Evolutionary conservation across 2,797 vertebrate genomes (phyloP), one percentile per base, ranked within the genome.

Genomic region (Decapterus maruadsi): DNA sequence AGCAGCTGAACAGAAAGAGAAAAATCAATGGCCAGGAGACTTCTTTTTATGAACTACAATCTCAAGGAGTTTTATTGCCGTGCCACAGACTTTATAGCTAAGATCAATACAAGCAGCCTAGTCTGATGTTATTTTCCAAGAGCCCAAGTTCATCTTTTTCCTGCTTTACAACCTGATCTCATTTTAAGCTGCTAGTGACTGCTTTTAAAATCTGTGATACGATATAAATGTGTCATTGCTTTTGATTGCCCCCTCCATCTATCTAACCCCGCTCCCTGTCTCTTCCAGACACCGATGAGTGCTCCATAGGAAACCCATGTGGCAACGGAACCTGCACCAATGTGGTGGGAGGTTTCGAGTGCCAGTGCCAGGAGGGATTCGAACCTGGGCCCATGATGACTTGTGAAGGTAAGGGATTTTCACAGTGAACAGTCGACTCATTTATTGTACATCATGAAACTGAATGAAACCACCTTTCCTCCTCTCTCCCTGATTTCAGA

Each of bases 311-410:
- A 70, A 97, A 97, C 85, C 97, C 97, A 0, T 99, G 97, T 36
- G 97, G 97, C 38, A 96, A 97, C 0, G 97, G 97, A 58, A 97
- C 96, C 54, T 99, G 97, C 91, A 96, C 95, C 77, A 99, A 98
- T 0, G 96, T 98, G 79, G 90, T 96, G 4, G 97, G 97, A 61
- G 97, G 97, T 22, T 99, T 99, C 0, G 96, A 98, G 89, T 99
- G 98, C 0, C 91, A 94, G 19, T 99, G 97, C 4, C 94, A 97
- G 8, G 96, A 97, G 2, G 97, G 97, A 60, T 99, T 99, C 0
- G 97, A 98, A 91, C 97, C 97, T 0, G 97, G 97, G 48, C 92
- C 97, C 78, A 97, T 96, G 97, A 97, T 97, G 96, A 96, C 96
- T 5, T 99, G 97, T 6, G 97, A 99, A 96, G 97, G 97, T 97